Evolutionary conservation across 1,140 invertebrate genomes (phyloP).

Genomic region (Hyles vespertilio): DNA sequence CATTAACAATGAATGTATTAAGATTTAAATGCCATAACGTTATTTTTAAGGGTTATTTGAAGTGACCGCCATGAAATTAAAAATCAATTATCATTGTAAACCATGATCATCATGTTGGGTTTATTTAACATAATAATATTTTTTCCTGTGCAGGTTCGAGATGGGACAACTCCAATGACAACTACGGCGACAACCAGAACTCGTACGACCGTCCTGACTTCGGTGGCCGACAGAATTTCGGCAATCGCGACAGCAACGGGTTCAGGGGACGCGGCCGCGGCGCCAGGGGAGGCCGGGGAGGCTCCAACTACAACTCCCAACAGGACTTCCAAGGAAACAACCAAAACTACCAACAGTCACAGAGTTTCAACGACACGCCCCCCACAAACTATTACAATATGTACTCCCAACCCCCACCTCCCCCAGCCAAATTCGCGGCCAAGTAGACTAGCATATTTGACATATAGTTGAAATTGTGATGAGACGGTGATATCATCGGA

Average conservation of each 20-base stretch:
- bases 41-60: no score
- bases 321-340: slow-evolving; percentile 13
- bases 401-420: slow-evolving; percentile 52
- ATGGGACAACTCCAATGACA: slow-evolving; percentile 19
- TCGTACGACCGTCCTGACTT: slow-evolving; percentile 15
- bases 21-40: no score
- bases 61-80: no score
- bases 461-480: no score
- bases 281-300: neutral
- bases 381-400: slow-evolving; percentile 62
- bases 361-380: slow-evolving; percentile 20
- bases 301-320: slow-evolving; percentile 2
- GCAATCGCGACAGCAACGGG: slow-evolving; percentile 20
- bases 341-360: slow-evolving; percentile 21
- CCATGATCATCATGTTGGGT: neutral
- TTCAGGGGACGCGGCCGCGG: slow-evolving; percentile 33
- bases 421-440: slow-evolving; percentile 23
- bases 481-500: no score
- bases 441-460: slow-evolving; percentile 8
- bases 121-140: neutral
- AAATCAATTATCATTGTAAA: no score
- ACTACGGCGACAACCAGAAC: slow-evolving; percentile 12
- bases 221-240: slow-evolving; percentile 24
- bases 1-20: no score
- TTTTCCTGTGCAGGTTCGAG: slow-evolving; percentile 9